Conservation (phyloP, 2,888 invertebrate species). For the Limnephilus marmoratus region DNA sequence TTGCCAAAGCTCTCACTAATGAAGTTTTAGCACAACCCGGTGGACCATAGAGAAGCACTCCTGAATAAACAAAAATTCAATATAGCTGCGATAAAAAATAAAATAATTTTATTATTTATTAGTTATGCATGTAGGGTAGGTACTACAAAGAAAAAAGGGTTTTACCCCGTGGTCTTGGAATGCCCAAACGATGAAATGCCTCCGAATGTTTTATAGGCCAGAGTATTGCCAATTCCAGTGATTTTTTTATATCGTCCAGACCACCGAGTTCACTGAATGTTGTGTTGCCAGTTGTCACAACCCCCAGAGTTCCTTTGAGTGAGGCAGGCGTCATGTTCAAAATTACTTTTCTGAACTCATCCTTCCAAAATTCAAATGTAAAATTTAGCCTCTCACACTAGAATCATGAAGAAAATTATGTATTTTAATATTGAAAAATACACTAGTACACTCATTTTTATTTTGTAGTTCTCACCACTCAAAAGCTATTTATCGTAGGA, state of each 20-base stretch:
- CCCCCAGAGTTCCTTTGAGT: conserved; percentile 73
- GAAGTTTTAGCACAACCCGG: conserved; percentile 83
- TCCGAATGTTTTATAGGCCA: conserved; percentile 78
- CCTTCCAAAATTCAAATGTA: conserved; percentile 57
- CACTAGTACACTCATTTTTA: neutral
- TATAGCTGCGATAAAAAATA: neutral
- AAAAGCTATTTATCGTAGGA: neutral
- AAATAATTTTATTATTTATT: neutral
- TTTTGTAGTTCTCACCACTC: neutral
- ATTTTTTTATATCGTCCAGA: conserved; percentile 75
- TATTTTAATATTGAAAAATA: neutral
- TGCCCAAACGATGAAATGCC: conserved; percentile 76
- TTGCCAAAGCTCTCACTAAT: conserved; percentile 78
- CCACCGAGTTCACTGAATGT: conserved; percentile 78
- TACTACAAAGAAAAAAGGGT: neutral
- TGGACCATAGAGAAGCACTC: conserved; percentile 80
- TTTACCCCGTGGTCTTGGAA: conserved; percentile 77
- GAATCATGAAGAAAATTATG: neutral
- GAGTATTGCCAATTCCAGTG: conserved; percentile 76
- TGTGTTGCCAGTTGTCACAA: conserved; percentile 70
- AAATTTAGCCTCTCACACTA: neutral
- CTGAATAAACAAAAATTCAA: conserved; percentile 68
- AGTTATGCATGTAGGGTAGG: neutral
- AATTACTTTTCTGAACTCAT: conserved; percentile 68
- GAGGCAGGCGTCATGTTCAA: conserved; percentile 71